phyloP scores from a whole-genome alignment of 1,140 invertebrate genomes.

The Rhopalosiphum maidis region DNA sequence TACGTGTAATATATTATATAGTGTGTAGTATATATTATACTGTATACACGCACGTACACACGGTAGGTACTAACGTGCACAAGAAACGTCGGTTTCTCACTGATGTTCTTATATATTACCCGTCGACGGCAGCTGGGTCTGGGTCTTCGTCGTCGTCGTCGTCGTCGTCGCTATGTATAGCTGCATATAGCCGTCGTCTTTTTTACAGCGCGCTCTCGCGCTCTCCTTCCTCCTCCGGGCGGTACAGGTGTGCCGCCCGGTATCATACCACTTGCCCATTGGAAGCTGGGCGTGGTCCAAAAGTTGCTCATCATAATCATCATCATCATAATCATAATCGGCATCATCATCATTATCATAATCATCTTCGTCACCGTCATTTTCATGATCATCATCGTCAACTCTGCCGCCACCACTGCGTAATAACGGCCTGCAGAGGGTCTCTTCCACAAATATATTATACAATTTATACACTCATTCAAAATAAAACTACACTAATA shows the following conservation, averaged over 20 bases:
- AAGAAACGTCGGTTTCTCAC: slow-evolving; percentile 7
- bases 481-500: slow-evolving; percentile 3
- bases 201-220: neutral
- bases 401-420: neutral
- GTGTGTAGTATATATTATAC: neutral
- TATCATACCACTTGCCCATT: slow-evolving; percentile 52
- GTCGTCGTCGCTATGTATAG: neutral
- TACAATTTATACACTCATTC: neutral
- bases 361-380: neutral
- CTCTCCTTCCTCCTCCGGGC: slow-evolving; percentile 54
- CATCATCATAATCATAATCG: slow-evolving; percentile 32
- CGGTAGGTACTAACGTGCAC: neutral
- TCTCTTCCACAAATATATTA: neutral
- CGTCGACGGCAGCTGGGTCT: slow-evolving; percentile 4
- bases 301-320: slow-evolving; percentile 55
- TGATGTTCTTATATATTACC: slow-evolving; percentile 4
- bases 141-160: neutral
- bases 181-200: neutral
- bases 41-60: neutral
- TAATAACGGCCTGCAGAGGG: neutral
- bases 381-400: neutral
- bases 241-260: slow-evolving; percentile 51
- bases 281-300: slow-evolving; percentile 57
- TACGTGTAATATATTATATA: neutral
- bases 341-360: neutral